phyloP scores from a whole-genome alignment of 2,113 vertebrate genomes.

The Ageneiosus marmoratus region DNA sequence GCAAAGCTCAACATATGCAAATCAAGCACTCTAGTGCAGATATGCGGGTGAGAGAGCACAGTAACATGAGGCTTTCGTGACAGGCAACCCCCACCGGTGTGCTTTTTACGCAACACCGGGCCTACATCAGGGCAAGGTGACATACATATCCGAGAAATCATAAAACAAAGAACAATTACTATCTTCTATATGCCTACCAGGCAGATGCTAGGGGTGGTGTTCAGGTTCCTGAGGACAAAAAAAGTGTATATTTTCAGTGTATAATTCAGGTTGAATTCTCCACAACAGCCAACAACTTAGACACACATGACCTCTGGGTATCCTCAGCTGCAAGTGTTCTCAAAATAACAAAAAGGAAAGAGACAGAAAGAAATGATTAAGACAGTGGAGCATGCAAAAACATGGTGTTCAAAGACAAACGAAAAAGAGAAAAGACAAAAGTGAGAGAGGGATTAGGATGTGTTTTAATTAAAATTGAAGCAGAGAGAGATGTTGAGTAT shows the following conservation, averaged over 20 bases:
- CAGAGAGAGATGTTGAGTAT: constrained; percentile 55
- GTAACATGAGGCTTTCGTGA: constrained; percentile 12
- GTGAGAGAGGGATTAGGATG: constrained; percentile 58
- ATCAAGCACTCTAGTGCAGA: constrained; percentile 40
- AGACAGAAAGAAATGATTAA: neutral
- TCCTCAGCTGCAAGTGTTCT: constrained; percentile 42
- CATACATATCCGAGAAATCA: constrained; percentile 8
- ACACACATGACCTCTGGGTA: constrained; percentile 41
- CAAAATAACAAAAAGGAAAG: constrained; percentile 21
- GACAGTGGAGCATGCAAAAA: constrained; percentile 19
- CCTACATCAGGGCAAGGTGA: constrained; percentile 10
- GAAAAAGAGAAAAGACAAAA: constrained; percentile 28
- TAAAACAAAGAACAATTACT: constrained; percentile 16
- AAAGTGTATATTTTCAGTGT: constrained; percentile 4
- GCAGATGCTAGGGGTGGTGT: constrained; percentile 35
- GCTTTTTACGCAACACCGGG: constrained; percentile 11
- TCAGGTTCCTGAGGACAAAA: constrained; percentile 9
- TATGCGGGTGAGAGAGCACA: constrained; percentile 1
- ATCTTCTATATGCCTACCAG: constrained; percentile 35
- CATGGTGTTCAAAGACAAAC: neutral
- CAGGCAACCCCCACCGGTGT: constrained; percentile 42
- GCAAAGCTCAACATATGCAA: constrained; percentile 59
- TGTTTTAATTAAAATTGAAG: constrained; percentile 73
- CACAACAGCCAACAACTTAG: constrained; percentile 37
- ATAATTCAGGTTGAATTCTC: constrained; percentile 33